Evolutionary conservation across 2,888 invertebrate genomes (phyloP), one percentile per base, ranked within the genome.

Genomic region (Cheilosia grossa): DNA sequence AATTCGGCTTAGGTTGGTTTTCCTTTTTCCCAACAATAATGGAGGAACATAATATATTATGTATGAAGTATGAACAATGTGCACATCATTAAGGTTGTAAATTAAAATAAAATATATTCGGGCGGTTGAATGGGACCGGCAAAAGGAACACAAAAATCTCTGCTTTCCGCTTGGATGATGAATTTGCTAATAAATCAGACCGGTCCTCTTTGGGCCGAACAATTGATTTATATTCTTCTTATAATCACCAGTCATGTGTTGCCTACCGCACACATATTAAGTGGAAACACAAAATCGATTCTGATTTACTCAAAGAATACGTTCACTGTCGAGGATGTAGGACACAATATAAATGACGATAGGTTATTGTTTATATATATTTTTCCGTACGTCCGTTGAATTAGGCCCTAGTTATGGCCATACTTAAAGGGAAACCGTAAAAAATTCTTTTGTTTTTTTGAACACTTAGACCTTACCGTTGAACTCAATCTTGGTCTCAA

Each of bases 101-200:
- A 63, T 47, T 63, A 30, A 30, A 47, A 47, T 27, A 30, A 63
- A 61, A 47, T 47, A 13, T 13, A 33, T 47, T 15, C 51, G 7
- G 21, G 4, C 13, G 10, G 10, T 15, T 24, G 3, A 6, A 44
- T 9, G 44, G 19, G 17, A 44, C 7, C 9, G 10, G 13, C 21
- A 13, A 15, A 15, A 58, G 15, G 19, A 13, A 58, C 54, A 40
- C 37, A 27, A 10, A 37, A 63, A 44, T 63, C 13, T 19, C 30
- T 44, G 40, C 51, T 53, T 66, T 66, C 53, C 21, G 17, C 24
- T 42, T 27, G 40, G 24, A 27, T 64, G 30, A 37, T 9, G 17
- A 21, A 69, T 69, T 37, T 24, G 19, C 47, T 33, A 58, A 58
- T 69, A 56, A 69, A 69, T 69, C 58, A 69, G 4, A 49, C 37